phyloP scores from a whole-genome alignment of 2,113 vertebrate genomes.

The Larimichthys polyactis region DNA sequence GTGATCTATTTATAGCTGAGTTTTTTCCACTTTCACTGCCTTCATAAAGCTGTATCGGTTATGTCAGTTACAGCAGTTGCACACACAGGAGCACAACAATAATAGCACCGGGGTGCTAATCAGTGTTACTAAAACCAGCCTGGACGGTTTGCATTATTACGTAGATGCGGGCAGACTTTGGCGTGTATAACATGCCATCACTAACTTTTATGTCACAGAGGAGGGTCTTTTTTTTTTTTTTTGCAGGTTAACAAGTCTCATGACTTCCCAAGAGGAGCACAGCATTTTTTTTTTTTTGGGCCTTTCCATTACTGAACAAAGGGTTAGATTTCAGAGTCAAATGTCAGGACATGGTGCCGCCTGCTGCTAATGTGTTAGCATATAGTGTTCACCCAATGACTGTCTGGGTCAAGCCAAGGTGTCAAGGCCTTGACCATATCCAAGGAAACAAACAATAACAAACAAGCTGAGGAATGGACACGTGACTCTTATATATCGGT shows the following conservation, averaged over 20 bases:
- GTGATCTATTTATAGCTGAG: constrained; percentile 58
- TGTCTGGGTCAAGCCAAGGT: constrained; percentile 69
- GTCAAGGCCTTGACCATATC: constrained; percentile 67
- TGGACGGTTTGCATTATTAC: constrained; percentile 42
- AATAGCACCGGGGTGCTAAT: constrained; percentile 61
- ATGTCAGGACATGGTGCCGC: constrained; percentile 70
- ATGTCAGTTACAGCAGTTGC: constrained; percentile 35
- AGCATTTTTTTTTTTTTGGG: constrained; percentile 3
- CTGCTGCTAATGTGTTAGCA: constrained; percentile 75
- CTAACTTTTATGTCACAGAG: constrained; percentile 14
- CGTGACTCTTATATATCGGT: constrained; percentile 22
- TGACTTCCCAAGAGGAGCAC: neutral
- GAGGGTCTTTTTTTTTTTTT: neutral
- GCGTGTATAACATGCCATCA: constrained; percentile 16
- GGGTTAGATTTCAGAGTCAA: constrained; percentile 64
- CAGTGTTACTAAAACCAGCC: constrained; percentile 57
- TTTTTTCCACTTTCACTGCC: constrained; percentile 60
- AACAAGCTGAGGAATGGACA: constrained; percentile 66
- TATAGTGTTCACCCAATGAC: constrained; percentile 64
- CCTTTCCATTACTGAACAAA: constrained; percentile 56
- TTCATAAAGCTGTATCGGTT: constrained; percentile 62
- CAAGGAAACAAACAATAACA: constrained; percentile 76
- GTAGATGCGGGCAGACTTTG: neutral
- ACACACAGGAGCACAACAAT: constrained; percentile 35
- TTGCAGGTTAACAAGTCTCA: constrained; percentile 24